Percentiles rank a stretch among this genome's conserved stretches.
Conservation (phyloP, 2,888 invertebrate genomes). For the Lasioglossum lativentre region DNA sequence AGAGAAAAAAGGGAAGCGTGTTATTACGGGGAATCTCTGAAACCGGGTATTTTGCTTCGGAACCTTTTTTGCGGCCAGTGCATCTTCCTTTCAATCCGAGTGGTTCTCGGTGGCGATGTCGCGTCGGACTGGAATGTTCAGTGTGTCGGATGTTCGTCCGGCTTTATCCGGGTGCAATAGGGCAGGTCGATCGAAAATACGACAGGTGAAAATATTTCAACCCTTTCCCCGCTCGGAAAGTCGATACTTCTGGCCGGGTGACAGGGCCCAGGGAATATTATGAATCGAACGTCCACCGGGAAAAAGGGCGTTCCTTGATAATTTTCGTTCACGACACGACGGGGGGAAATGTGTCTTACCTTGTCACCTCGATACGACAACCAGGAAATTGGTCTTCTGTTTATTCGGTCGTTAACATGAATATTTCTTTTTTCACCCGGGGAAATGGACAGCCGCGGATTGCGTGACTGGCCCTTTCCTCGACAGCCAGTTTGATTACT, state of each 20-base stretch:
- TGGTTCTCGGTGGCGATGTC: constrained; percentile 4
- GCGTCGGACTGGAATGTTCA: constrained; percentile 28
- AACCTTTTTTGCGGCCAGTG: background rate
- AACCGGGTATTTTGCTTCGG: background rate
- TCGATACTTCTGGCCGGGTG: constrained; percentile 21
- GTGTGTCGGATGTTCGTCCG: constrained; percentile 31
- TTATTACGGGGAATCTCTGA: constrained; percentile 4
- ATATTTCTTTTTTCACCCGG: constrained; percentile 24
- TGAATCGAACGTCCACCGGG: constrained; percentile 19
- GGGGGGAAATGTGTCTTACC: background rate
- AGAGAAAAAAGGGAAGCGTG: constrained; percentile 4
- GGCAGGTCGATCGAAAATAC: constrained; percentile 26
- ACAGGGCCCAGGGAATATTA: constrained; percentile 42
- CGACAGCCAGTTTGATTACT: background rate
- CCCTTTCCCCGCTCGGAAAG: constrained; percentile 24
- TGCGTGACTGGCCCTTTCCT: background rate
- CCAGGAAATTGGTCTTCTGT: constrained; percentile 41
- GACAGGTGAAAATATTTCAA: constrained; percentile 33
- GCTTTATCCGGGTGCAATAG: constrained; percentile 7
- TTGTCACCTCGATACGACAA: constrained; percentile 15
- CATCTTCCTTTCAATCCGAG: constrained; percentile 4
- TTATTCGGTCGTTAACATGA: constrained; percentile 62
- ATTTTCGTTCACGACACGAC: constrained; percentile 27
- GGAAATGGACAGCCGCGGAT: constrained; percentile 5
- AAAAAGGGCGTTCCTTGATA: constrained; percentile 20